Conservation (phyloP, 2,113 vertebrate genomes). For the Salvator merianae region DNA sequence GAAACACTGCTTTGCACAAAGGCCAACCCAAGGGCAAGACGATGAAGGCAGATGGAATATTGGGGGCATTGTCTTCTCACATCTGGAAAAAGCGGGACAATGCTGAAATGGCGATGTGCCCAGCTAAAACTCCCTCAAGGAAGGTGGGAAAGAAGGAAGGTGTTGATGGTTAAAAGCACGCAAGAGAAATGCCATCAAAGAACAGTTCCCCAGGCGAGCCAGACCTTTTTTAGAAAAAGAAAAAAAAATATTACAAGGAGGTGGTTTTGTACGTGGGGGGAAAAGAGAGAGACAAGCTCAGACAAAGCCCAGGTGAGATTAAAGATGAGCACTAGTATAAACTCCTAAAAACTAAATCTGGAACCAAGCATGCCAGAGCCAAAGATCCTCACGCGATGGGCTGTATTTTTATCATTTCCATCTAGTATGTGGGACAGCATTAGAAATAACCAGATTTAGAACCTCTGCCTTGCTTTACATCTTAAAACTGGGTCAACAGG, state of each 20-base stretch:
- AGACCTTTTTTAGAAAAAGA: neutral
- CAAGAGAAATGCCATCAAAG: neutral
- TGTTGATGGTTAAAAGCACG: neutral
- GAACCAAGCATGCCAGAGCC: neutral
- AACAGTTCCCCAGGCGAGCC: neutral
- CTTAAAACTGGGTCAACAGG: too few species aligned
- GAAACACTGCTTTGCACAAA: too few species aligned
- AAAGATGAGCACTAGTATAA: constrained; percentile 11
- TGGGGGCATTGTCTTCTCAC: accelerated
- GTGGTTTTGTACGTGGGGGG: constrained; percentile 30
- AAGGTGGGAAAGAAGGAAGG: accelerated
- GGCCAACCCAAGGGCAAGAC: neutral
- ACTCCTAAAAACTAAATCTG: neutral
- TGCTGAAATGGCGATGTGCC: neutral
- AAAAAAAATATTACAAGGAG: accelerated
- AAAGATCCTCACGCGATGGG: too few species aligned
- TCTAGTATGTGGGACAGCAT: neutral
- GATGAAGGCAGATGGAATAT: neutral
- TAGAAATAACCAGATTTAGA: neutral
- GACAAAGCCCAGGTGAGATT: constrained; percentile 18
- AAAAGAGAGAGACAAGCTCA: neutral
- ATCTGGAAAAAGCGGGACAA: neutral
- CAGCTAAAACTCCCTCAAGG: neutral
- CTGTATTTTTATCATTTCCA: neutral
- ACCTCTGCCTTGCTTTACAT: neutral